Conservation (phyloP, 2,113 vertebrate species). For the Hypocryptadius cinnamomeus region DNA sequence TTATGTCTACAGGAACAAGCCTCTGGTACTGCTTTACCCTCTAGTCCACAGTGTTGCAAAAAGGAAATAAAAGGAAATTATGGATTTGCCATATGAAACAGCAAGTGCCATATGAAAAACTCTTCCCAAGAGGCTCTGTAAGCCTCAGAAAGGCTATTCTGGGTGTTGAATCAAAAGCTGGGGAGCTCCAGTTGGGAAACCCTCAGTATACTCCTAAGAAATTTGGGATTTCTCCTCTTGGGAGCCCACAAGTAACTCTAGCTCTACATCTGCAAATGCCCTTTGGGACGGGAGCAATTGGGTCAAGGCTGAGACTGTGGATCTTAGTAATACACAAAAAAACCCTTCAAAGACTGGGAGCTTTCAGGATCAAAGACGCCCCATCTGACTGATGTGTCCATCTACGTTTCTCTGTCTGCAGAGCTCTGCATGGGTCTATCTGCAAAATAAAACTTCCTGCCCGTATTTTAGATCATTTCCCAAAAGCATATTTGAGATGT, state of each 20-base stretch:
- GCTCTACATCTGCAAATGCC: neutral
- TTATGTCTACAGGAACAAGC: fast-evolving
- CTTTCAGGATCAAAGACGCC: neutral
- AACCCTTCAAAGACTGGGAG: neutral
- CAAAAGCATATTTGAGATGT: neutral
- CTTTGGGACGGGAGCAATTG: neutral
- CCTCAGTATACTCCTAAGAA: neutral
- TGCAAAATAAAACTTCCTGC: conserved; percentile 19
- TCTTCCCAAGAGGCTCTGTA: neutral
- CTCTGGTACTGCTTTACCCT: neutral
- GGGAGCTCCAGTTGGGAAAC: neutral
- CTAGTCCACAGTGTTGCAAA: neutral
- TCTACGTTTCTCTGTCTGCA: neutral
- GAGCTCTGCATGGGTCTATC: neutral
- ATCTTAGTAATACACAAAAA: neutral
- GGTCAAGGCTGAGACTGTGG: neutral
- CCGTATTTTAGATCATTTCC: neutral
- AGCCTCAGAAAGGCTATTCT: neutral
- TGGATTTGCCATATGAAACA: neutral
- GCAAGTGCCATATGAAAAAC: neutral
- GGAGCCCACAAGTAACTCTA: neutral
- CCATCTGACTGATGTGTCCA: neutral
- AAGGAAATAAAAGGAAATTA: neutral
- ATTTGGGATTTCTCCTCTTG: neutral
- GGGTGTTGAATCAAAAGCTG: neutral